These are phyloP conservation scores for Pipa parva DNA, from an alignment of 2,113 vertebrate genomes.

Conservation along the genomic window DNA sequence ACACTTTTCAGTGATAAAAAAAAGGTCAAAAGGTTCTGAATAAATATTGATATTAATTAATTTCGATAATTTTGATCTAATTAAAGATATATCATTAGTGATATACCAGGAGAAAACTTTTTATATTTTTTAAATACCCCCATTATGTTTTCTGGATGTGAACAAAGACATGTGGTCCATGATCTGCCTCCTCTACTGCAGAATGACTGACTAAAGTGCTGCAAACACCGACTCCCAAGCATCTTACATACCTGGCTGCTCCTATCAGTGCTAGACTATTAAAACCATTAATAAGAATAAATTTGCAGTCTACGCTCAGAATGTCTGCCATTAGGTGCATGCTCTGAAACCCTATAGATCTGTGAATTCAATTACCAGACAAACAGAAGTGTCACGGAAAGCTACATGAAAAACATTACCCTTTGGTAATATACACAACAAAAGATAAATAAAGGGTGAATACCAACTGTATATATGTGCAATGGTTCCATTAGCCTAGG, in stretches of 20 bases:
- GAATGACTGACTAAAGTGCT: neutral
- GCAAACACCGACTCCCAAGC: neutral
- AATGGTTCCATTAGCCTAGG: neutral
- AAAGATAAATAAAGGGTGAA: too few relatives aligned
- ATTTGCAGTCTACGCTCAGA: neutral
- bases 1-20: too few relatives aligned
- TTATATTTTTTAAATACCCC: too few relatives aligned
- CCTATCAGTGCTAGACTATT: neutral
- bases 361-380: conserved; percentile 7
- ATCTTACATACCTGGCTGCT: neutral
- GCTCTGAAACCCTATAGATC: neutral
- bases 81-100: too few relatives aligned
- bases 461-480: neutral
- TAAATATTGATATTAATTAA: too few relatives aligned
- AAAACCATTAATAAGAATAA: neutral
- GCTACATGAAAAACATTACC: neutral
- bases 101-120: neutral
- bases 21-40: too few relatives aligned
- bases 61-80: too few relatives aligned
- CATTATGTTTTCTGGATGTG: neutral
- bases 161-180: conserved; percentile 1
- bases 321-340: neutral
- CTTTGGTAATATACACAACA: too few relatives aligned
- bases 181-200: neutral
- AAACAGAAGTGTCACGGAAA: neutral